phyloP scores from a whole-genome alignment of 2,888 invertebrate genomes.

The Piscicola geometra region DNA sequence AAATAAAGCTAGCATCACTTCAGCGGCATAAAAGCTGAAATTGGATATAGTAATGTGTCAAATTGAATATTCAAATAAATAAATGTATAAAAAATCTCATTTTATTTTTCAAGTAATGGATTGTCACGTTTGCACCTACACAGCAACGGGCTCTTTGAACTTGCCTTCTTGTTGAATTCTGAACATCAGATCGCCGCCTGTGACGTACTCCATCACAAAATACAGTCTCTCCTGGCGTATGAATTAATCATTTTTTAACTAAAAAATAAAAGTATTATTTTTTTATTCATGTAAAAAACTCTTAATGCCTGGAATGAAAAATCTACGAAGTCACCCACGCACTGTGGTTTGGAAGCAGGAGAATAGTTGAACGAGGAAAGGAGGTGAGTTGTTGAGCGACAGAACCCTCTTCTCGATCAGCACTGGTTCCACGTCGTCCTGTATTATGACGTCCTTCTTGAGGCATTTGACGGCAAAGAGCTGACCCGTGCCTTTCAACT shows the following conservation, averaged over 20 bases:
- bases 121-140: conserved; percentile 65
- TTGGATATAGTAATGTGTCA: neutral
- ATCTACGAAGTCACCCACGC: conserved; percentile 44
- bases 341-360: conserved; percentile 99
- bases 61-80: neutral
- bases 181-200: conserved; percentile 99
- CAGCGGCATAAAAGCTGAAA: conserved; percentile 95
- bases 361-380: conserved; percentile 95
- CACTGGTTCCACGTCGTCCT: conserved; percentile 94
- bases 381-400: conserved; percentile 89
- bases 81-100: neutral
- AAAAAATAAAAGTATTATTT: no score
- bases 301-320: no score
- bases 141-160: conserved; percentile 98
- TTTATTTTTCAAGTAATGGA: neutral
- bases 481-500: conserved; percentile 94
- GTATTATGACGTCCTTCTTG: conserved; percentile 99
- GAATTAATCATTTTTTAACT: no score
- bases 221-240: conserved; percentile 91
- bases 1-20: conserved; percentile 96
- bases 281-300: no score
- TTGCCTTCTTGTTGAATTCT: conserved; percentile 99
- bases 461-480: conserved; percentile 97
- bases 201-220: conserved; percentile 99
- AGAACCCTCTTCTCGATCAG: conserved; percentile 98